Evolutionary conservation across 2,888 invertebrate species (phyloP).

Genomic region (Lithodes maja): DNA sequence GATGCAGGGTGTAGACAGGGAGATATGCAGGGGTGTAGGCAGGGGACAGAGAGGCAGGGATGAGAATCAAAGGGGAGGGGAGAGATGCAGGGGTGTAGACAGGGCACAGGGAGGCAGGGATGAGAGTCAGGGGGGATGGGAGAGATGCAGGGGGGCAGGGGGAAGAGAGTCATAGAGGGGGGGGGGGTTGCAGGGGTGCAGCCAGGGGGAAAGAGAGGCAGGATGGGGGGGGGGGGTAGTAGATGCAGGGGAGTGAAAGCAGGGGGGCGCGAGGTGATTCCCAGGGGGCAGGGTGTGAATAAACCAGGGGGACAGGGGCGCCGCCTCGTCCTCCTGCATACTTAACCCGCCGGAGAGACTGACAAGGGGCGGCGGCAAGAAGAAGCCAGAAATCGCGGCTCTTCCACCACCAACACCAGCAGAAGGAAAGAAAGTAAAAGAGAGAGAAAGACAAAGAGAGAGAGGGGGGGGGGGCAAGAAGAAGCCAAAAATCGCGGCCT

Average conservation of each 20-base stretch:
- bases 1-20: neutral
- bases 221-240: neutral
- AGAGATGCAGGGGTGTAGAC: neutral
- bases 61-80: neutral
- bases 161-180: neutral
- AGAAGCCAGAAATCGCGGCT: neutral
- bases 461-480: neutral
- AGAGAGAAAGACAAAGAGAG: too few species aligned
- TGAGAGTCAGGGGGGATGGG: neutral
- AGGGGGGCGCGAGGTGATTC: neutral
- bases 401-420: neutral
- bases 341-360: neutral
- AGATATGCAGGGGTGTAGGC: neutral
- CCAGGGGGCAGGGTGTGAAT: neutral
- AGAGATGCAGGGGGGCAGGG: neutral
- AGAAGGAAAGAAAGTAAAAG: neutral
- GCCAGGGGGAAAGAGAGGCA: neutral
- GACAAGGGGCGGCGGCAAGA: neutral
- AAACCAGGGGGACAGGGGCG: neutral
- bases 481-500: neutral
- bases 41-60: neutral
- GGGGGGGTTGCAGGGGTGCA: too few species aligned
- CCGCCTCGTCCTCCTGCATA: neutral
- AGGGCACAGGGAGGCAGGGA: neutral
- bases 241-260: neutral